A percentile compares a stretch with the other conserved stretches of the same genome.
These are phyloP conservation scores for Euspilapteryx auroguttella DNA, from an alignment of 2,888 invertebrate species.

Conservation along the genomic window DNA sequence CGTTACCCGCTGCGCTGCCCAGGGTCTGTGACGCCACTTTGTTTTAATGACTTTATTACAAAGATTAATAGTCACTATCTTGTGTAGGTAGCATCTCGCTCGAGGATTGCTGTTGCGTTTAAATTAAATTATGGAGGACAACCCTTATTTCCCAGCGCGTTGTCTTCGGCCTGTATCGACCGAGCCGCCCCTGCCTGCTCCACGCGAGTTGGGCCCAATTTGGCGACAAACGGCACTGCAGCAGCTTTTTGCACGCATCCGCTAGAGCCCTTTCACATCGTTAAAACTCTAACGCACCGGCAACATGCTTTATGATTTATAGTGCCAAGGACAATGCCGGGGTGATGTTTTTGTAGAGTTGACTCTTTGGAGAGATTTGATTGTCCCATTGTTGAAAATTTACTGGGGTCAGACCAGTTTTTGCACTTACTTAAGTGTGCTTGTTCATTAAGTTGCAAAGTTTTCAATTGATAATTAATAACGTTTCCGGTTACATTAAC, in stretches of 20 bases:
- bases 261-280: too few relatives aligned
- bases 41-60: constrained; percentile 57
- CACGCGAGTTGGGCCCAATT: constrained; percentile 33
- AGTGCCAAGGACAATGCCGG: too few relatives aligned
- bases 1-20: constrained; percentile 17
- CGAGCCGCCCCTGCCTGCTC: constrained; percentile 18
- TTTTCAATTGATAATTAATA: too few relatives aligned
- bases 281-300: too few relatives aligned
- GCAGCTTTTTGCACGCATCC: constrained; percentile 36
- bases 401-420: too few relatives aligned
- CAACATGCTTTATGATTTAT: too few relatives aligned
- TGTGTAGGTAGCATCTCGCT: constrained; percentile 33
- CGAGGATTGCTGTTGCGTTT: constrained; percentile 35
- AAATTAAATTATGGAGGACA: constrained; percentile 55
- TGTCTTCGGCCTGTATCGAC: constrained; percentile 9
- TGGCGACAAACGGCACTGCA: constrained; percentile 20
- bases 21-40: constrained; percentile 31
- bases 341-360: too few relatives aligned
- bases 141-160: constrained; percentile 18
- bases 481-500: too few relatives aligned
- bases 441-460: too few relatives aligned
- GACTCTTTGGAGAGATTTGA: too few relatives aligned
- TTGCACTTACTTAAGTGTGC: too few relatives aligned
- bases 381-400: too few relatives aligned
- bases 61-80: constrained; percentile 50